phyloP scores from a whole-genome alignment of 2,797 vertebrate species.

The Gambelia wislizenii region DNA sequence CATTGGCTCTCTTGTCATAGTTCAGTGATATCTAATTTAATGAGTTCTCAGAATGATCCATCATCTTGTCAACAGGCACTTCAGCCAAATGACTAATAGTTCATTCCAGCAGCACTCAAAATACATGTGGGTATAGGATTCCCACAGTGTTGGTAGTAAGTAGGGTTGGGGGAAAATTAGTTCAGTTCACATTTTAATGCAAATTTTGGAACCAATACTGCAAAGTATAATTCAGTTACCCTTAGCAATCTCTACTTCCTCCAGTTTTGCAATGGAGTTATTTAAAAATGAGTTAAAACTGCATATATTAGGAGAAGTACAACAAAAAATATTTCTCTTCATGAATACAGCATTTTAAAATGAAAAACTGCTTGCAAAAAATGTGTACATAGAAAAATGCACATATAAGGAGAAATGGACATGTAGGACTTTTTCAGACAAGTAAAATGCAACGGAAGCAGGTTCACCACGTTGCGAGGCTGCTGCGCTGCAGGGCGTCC shows the following conservation, averaged over 20 bases:
- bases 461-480: too few relatives aligned
- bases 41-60: not conserved
- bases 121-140: not conserved
- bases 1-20: too few relatives aligned
- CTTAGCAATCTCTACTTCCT: not conserved
- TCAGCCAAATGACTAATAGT: not conserved
- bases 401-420: not conserved
- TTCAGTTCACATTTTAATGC: not conserved
- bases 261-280: not conserved
- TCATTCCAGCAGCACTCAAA: not conserved
- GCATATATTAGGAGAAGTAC: not conserved
- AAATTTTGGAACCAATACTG: not conserved
- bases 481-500: too few relatives aligned
- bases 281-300: not conserved
- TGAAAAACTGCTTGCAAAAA: not conserved
- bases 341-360: not conserved
- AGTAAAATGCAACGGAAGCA: too few relatives aligned
- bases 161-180: not conserved
- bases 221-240: not conserved
- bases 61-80: not conserved
- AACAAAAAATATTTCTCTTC: not conserved
- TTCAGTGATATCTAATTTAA: constrained; percentile 2
- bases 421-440: too few relatives aligned
- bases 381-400: not conserved
- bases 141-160: not conserved